Evolutionary conservation across 1,140 invertebrate species (phyloP).

Genomic region (Danaus plexippus): DNA sequence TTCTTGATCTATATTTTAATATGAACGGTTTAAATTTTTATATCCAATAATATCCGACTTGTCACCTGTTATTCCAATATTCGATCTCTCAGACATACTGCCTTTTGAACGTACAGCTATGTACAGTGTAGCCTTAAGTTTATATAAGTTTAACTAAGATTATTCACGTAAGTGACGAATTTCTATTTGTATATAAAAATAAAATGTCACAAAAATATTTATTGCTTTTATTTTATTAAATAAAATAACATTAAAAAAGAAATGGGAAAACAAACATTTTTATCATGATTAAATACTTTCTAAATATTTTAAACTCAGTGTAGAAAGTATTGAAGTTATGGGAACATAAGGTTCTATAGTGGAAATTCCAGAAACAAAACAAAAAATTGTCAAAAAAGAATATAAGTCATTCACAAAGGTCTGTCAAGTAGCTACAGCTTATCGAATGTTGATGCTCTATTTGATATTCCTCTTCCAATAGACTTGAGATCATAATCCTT

Average conservation of each 20-base stretch:
- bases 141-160: constrained; percentile 57
- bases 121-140: constrained; percentile 55
- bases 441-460: neutral
- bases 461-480: constrained; percentile 33
- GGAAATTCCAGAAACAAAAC: too few species aligned
- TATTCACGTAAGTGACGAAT: constrained; percentile 54
- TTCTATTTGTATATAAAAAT: constrained; percentile 67
- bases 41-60: too few species aligned
- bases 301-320: too few species aligned
- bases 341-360: too few species aligned
- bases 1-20: neutral
- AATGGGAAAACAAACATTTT: too few species aligned
- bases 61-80: neutral
- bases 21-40: neutral
- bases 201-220: constrained; percentile 5
- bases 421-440: too few species aligned
- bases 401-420: too few species aligned
- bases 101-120: constrained; percentile 50
- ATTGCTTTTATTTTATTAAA: constrained; percentile 13
- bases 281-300: too few species aligned
- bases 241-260: too few species aligned
- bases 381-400: too few species aligned
- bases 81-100: constrained; percentile 39
- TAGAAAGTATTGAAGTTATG: too few species aligned
- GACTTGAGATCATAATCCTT: constrained; percentile 38